A percentile compares a stretch with the other conserved stretches of the same genome.
Conservation (phyloP, 2,113 vertebrate genomes). For the Galbula dea region DNA sequence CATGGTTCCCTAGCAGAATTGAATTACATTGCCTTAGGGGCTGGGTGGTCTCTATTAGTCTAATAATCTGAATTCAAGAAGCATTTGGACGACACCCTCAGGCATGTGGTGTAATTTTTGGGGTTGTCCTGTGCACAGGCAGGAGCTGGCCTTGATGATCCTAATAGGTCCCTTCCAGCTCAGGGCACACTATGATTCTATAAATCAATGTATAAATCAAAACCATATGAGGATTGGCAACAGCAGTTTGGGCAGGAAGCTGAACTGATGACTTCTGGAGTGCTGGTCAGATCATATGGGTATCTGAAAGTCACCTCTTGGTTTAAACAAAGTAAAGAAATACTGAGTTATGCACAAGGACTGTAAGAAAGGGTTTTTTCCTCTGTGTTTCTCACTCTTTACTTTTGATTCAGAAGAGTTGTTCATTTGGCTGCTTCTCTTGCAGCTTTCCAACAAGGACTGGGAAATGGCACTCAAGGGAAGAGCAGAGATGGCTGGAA, state of each 20-base stretch:
- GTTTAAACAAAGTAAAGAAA: not conserved
- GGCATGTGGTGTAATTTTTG: too few relatives aligned
- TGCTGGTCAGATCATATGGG: not conserved
- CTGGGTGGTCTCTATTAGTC: not conserved
- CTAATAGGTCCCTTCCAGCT: too few relatives aligned
- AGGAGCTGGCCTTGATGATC: too few relatives aligned
- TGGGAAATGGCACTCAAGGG: not conserved
- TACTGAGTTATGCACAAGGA: not conserved
- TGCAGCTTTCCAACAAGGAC: too few relatives aligned
- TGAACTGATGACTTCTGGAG: not conserved
- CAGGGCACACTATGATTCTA: not conserved
- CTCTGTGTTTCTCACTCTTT: too few relatives aligned
- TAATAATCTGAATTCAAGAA: too few relatives aligned
- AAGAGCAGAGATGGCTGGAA: not conserved
- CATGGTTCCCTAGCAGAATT: not conserved
- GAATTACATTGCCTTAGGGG: not conserved
- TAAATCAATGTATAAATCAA: not conserved
- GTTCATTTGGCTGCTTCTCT: too few relatives aligned
- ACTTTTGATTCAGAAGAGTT: too few relatives aligned
- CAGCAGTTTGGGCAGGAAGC: not conserved
- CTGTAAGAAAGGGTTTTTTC: too few relatives aligned
- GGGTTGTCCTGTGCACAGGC: too few relatives aligned
- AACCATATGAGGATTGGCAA: not conserved
- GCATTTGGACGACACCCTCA: too few relatives aligned
- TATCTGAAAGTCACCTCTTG: not conserved